Evolutionary conservation across 1,140 invertebrate genomes (phyloP), one percentile per base, ranked within the genome.

Genomic region (Drosophila eugracilis): DNA sequence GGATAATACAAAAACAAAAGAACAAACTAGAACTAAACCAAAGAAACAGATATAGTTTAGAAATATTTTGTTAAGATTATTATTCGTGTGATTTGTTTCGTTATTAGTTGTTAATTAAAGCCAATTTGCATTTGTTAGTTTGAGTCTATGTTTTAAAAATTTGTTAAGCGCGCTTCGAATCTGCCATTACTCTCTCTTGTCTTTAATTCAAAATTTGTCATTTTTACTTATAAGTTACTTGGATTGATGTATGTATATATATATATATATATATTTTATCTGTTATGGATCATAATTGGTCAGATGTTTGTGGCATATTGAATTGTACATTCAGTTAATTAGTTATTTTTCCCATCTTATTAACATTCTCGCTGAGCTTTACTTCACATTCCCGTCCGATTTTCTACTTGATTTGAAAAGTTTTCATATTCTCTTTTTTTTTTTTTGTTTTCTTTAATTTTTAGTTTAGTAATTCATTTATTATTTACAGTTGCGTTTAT

Each of bases 401-500:
- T 54, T 54, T 50, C 30, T 62, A 34, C 42, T 73, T 41, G 28
- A 47, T 52, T 12, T 72, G 10, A 63, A 53, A 50, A 36, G 45
- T 39, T 36, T 15, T n/a, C 47, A n/a, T 28, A 7, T 28, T 28
- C 53, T 30, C 34, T 54, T 55, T 28, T 36, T n/a, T n/a, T n/a
- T n/a, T n/a, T 15, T n/a, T 53, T 28, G 26, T 28, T 28, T 62
- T 30, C 34, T 54, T 55, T 28, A 41, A n/a, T n/a, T n/a, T n/a
- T n/a, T 77, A 59, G n/a, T 41, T 39, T 34, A 30, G 17, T 63
- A 26, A 48, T 59, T 59, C 45, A 53, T 66, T 48, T 62, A 65
- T 48, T 81, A 81, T 83, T 74, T 83, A 81, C 78, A 81, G 57
- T 75, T 83, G 78, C 71, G 54, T 72, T 77, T 41, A 72, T 77